Evolutionary conservation across 2,113 vertebrate species (phyloP), one percentile per base, ranked within the genome.

Genomic region (Pseudopipra pipra): DNA sequence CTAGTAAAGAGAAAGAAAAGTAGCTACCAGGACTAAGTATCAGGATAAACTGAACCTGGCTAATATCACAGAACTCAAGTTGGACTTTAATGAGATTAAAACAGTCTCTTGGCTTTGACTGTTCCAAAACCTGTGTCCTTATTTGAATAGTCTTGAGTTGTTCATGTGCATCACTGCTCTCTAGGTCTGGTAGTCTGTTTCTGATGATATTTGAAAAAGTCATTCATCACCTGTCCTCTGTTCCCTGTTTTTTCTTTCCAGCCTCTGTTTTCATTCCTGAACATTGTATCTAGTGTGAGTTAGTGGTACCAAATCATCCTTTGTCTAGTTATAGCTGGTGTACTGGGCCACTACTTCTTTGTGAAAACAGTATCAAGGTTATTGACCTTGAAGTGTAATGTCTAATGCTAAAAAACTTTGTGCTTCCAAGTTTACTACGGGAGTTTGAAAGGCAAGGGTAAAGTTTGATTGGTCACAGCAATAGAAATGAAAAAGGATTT

Each of bases 111-210:
- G n/a, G 14, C n/a, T 72, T 85, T 46, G 47, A n/a, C 28, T 49
- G 8, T 68, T 92, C 41, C 37, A 65, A 56, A 90, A 59, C 27
- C 28, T 22, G 1, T n/a, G 5, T 86, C 35, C 21, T 28, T 59
- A 14, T 7, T 28, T 70, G 59, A 67, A 24, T 27, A 25, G 41
- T 62, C 24, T 46, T 0, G 0, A 28, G 15, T 47, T 47, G 16
- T 52, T 90, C 13, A 2, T 33, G 9, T 43, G 58, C n/a, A 30
- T 59, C 62, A 44, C 23, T 44, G 12, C 15, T 41, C 8, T 72
- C 33, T 52, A n/a, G 25, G n/a, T 39, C 33, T 59, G 14, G 9
- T 30, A 33, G 21, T 54, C 55, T 74, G 1, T 30, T 72, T 73
- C 44, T 43, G 33, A 21, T 14, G 7, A 18, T 31, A 4, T 52